Conservation (phyloP, 2,888 invertebrate species). For the Cryptocheilus praepositus region DNA sequence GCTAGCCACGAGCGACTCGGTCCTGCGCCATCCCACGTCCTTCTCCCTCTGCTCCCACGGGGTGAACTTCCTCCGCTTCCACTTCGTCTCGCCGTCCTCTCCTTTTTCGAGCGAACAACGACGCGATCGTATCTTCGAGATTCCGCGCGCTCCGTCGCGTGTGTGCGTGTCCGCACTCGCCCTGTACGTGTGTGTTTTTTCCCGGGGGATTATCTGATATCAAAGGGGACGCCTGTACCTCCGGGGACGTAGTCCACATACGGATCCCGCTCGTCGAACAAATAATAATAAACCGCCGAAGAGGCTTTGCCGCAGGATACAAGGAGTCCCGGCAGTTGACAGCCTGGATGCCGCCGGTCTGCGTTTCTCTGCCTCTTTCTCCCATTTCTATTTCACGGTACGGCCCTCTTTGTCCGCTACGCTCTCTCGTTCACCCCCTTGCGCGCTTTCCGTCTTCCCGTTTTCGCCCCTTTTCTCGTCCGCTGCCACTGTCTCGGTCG, state of each 20-base stretch:
- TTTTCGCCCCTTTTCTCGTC: neutral
- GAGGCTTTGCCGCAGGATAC: slow-evolving; percentile 45
- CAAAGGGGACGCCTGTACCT: slow-evolving; percentile 57
- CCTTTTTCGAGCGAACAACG: slow-evolving; percentile 2
- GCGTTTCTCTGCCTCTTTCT: neutral
- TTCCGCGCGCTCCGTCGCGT: neutral
- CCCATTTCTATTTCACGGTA: too few species aligned
- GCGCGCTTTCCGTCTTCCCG: neutral
- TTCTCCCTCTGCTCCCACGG: neutral
- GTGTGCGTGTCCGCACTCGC: neutral
- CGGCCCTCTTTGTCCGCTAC: neutral
- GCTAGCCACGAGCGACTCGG: neutral
- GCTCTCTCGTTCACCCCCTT: neutral
- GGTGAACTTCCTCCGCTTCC: neutral
- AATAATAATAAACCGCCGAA: slow-evolving; percentile 61
- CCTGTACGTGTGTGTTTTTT: slow-evolving; percentile 6
- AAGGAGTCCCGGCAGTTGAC: neutral
- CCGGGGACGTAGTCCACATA: slow-evolving; percentile 51
- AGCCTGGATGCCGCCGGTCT: neutral
- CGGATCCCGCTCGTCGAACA: slow-evolving; percentile 48
- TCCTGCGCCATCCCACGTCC: neutral
- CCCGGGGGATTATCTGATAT: slow-evolving; percentile 63
- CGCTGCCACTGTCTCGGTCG: neutral
- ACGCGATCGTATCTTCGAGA: slow-evolving; percentile 4
- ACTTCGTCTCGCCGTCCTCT: slow-evolving; percentile 11